Percentiles rank a stretch among this genome's conserved stretches.
These are phyloP conservation scores for Drosophila yooni DNA, from an alignment of 2,888 invertebrate species.

Conservation along the genomic window DNA sequence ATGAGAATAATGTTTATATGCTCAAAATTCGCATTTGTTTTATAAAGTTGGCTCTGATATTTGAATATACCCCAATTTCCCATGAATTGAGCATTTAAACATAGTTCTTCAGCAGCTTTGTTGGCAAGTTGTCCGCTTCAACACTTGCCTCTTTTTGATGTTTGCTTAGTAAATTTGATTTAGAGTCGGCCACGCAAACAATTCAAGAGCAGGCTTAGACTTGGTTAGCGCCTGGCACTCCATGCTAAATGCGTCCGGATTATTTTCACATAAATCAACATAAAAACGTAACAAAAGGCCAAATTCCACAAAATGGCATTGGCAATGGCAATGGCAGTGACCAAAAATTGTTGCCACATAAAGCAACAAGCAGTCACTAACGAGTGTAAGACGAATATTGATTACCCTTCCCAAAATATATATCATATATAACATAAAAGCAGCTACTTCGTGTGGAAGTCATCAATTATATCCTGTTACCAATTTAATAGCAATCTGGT, in stretches of 20 bases:
- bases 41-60: background rate
- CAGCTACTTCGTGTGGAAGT: background rate
- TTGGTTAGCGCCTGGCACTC: constrained; percentile 45
- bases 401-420: constrained; percentile 21
- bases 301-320: constrained; percentile 18
- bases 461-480: constrained; percentile 2
- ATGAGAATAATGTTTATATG: background rate
- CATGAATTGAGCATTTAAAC: background rate
- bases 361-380: constrained; percentile 2
- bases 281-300: constrained; percentile 68
- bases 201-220: constrained; percentile 18
- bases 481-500: background rate
- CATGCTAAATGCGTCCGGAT: constrained; percentile 68
- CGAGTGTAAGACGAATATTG: constrained; percentile 1
- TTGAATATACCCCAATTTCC: background rate
- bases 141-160: constrained; percentile 41
- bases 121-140: constrained; percentile 29
- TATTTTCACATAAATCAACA: constrained; percentile 78
- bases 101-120: background rate
- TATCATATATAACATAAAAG: background rate
- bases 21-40: background rate
- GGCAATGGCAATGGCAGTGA: constrained; percentile 31
- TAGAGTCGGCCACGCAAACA: constrained; percentile 32
- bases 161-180: constrained; percentile 64
- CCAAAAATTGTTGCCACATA: constrained; percentile 23